phyloP scores from a whole-genome alignment of 1,140 invertebrate species.

The Drosophila pandora region DNA sequence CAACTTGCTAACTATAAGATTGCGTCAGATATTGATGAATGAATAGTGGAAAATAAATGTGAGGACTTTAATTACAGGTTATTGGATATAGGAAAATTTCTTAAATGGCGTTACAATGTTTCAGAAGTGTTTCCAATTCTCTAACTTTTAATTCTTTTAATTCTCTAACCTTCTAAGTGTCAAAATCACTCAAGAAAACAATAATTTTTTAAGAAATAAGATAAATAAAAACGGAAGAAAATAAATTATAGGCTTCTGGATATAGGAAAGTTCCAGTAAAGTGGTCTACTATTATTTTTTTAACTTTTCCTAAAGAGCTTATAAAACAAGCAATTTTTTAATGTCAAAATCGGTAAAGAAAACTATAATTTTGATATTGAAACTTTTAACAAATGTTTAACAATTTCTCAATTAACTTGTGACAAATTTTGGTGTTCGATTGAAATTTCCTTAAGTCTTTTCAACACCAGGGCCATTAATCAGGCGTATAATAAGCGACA shows the following conservation, averaged over 20 bases:
- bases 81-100: not conserved
- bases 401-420: constrained; percentile 6
- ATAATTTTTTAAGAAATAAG: too few relatives aligned
- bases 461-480: constrained; percentile 49
- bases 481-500: constrained; percentile 48
- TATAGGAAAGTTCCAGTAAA: too few relatives aligned
- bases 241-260: too few relatives aligned
- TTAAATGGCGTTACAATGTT: too few relatives aligned
- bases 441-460: constrained; percentile 20
- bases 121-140: too few relatives aligned
- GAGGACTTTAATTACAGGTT: not conserved
- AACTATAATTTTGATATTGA: not conserved
- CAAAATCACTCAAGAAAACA: too few relatives aligned
- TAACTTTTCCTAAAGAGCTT: too few relatives aligned
- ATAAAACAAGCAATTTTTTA: too few relatives aligned
- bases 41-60: not conserved
- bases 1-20: constrained; percentile 11
- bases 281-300: too few relatives aligned
- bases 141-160: too few relatives aligned
- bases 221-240: too few relatives aligned
- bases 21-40: constrained; percentile 6
- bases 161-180: too few relatives aligned
- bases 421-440: constrained; percentile 12
- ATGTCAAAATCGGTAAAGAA: not conserved
- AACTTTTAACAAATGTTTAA: not conserved